phyloP scores from a whole-genome alignment of 2,888 invertebrate genomes.

The Operophtera brumata region DNA sequence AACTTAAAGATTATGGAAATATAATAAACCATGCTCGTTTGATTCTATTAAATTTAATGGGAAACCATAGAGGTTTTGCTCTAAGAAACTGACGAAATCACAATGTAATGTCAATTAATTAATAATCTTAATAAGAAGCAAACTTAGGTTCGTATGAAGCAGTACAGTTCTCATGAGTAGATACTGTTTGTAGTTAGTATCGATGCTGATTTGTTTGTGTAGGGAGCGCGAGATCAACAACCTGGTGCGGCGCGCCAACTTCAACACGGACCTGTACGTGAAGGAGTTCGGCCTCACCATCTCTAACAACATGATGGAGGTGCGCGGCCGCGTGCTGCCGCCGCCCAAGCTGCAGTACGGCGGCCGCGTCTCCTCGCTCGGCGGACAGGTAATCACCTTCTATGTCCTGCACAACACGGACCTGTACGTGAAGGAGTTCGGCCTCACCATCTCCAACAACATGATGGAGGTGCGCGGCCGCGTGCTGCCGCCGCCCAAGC shows the following conservation, averaged over 20 bases:
- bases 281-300: conserved; percentile 99
- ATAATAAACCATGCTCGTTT: too few species aligned
- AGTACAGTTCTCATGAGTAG: too few species aligned
- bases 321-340: conserved; percentile 98
- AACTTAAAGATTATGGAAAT: too few species aligned
- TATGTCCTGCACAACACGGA: too few species aligned
- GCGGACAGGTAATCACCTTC: conserved; percentile 91
- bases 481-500: conserved; percentile 97
- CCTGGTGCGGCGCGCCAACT: conserved; percentile 97
- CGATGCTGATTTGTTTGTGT: conserved; percentile 1
- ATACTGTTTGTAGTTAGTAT: background rate
- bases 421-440: conserved; percentile 6
- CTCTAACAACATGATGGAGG: conserved; percentile 99
- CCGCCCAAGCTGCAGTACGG: conserved; percentile 99
- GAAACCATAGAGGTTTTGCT: too few species aligned
- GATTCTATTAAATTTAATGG: too few species aligned
- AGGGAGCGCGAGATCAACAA: conserved; percentile 99
- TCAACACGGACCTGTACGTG: conserved; percentile 99
- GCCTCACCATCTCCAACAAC: background rate
- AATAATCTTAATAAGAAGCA: too few species aligned
- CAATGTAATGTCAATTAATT: too few species aligned
- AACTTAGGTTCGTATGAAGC: too few species aligned
- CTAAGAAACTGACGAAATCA: too few species aligned
- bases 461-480: conserved; percentile 99
- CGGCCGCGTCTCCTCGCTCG: conserved; percentile 94